Evolutionary conservation across 2,797 vertebrate species (phyloP), one percentile per base, ranked within the genome.

Genomic region (Urocyon cinereoargenteus): DNA sequence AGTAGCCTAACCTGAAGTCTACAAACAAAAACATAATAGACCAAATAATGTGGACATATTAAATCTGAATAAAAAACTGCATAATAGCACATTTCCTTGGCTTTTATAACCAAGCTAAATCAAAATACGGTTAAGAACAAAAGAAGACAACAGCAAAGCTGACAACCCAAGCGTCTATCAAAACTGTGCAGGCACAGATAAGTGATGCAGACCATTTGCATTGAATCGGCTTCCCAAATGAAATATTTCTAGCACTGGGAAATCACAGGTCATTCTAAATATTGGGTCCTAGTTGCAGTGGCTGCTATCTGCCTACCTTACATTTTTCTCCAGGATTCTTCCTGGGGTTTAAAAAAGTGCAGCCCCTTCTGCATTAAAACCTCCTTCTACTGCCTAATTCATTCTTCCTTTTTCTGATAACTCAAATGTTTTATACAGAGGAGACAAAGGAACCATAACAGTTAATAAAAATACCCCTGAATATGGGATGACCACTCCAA

Each of bases 51-150:
- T 7, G 36, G 21, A 64, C 31, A 59, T 40, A 72, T 77, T 87
- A 94, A 95, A 90, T 86, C 9, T 78, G 66, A 96, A 97, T 95
- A 13, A 83, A 88, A 83, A 96, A 88, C 68, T 78, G 7, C 73
- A 73, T 61, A 93, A 79, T 70, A 88, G 62, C 34, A 85, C 57
- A 94, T 84, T 90, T 61, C 31, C 28, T 94, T 97, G 59, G 12
- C 49, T 96, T 90, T 92, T 15, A 86, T 40, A 92, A 3, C 0
- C 22, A 88, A 0, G 10, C 8, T 70, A 59, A 93, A 87, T 81
- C 82, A 92, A 97, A 92, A 92, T 89, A 59, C 34, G 8, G 31
- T 81, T 73, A 68, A 95, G 51, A 95, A 96, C 84, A 83, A 98
- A 88, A 94, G 28, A 75, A 96, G 51, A 73, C 91, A 96, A 93